A percentile compares a stretch with the other conserved stretches of the same genome.
Evolutionary conservation across 1,140 invertebrate genomes (phyloP).

Genomic region (Magallana gigas): DNA sequence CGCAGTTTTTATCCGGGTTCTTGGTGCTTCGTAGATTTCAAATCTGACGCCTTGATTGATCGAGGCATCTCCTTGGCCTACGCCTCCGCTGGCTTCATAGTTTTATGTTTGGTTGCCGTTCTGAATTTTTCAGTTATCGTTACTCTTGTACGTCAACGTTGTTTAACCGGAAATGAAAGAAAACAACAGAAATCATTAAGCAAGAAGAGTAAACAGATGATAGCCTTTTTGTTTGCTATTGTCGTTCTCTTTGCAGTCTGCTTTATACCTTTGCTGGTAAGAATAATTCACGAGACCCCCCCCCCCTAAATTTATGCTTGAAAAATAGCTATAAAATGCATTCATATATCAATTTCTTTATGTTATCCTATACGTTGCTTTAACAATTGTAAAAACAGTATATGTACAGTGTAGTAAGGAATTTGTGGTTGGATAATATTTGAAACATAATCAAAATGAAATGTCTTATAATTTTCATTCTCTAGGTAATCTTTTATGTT

Average conservation of each 20-base stretch:
- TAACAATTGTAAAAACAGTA: too few species aligned
- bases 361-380: too few species aligned
- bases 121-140: not conserved
- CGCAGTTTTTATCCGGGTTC: constrained; percentile 75
- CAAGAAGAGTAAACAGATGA: not conserved
- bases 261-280: not conserved
- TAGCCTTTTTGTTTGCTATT: too few species aligned
- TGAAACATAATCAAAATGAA: too few species aligned
- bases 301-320: too few species aligned
- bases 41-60: constrained; percentile 48
- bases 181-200: not conserved
- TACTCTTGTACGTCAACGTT: not conserved
- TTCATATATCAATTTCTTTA: too few species aligned
- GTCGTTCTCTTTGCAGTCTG: not conserved
- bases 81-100: constrained; percentile 64
- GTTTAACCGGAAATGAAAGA: not conserved
- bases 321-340: too few species aligned
- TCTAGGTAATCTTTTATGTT: too few species aligned
- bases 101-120: not conserved
- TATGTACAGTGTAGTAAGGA: too few species aligned
- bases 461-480: too few species aligned
- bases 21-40: constrained; percentile 79
- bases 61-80: constrained; percentile 69
- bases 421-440: too few species aligned
- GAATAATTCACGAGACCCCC: too few species aligned